Base-by-base conservation (phyloP, 2,888 invertebrate species). In the Dermolepida albohirtum region DNA sequence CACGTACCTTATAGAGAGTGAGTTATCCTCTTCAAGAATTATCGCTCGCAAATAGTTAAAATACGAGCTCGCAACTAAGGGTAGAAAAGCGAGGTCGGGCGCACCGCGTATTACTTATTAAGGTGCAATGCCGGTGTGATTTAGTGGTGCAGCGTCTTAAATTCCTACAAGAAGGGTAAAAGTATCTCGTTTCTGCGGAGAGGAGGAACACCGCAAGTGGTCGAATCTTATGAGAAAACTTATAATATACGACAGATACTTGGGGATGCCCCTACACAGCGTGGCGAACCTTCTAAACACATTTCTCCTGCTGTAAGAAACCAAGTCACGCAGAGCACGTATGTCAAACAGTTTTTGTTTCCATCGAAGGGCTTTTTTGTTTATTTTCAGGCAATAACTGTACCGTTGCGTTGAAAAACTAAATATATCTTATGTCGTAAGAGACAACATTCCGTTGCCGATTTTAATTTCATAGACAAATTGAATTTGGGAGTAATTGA, bases 71-170 rank as follows among this genome's bases (percentile, higher is more conserved):
- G 16, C 27, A 14, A 52, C 14, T 49, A 22, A 22, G 49, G 49
- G 49, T 12, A 49, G 34, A 34, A 34, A 34, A 34, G 34, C 6
- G 34, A 47, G 47, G 17, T 17, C 44, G 11, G 44, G 11, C n/a
- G 47, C 59, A 62, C 57, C 43, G 64, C 69, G 67, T 72, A 75
- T 74, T 72, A 73, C 73, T 73, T 75, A 74, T 75, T 74, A 74
- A 75, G 72, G 70, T 69, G 71, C 52, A 72, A 66, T 71, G 55
- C 63, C 49, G 49, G 49, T 16, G 34, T 76, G 76, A 75, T 76
- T 75, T 76, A 76, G 67, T 70, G 51, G 34, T 49, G 59, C 27
- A 34, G n/a, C 27, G 44, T 12, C 54, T 54, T 67, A 67, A 67
- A 50, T 47, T 55, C 55, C 63, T 59, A 44, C 59, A 70, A 71